Base-by-base conservation (phyloP, 2,888 invertebrate genomes). In the Melanchra persicariae region DNA sequence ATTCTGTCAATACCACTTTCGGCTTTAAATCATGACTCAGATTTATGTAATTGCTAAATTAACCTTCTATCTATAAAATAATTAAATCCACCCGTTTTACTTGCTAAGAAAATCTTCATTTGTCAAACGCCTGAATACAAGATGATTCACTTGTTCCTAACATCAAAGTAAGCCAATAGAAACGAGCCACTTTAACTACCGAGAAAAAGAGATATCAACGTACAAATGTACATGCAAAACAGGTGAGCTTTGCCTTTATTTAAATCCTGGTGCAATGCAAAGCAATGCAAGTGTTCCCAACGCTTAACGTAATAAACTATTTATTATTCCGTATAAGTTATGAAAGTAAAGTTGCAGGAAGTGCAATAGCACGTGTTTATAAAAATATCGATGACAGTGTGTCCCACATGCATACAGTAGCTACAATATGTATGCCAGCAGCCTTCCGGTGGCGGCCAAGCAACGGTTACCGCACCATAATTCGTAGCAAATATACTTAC, bases 401-500 rank as follows among this genome's bases (percentile, higher is more conserved):
- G 92, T 89, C 90, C 92, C 86, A 92, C 86, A 90, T 91, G 87
- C 90, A 89, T 90, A 84, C 82, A 80, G 77, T 84, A 81, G 74
- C 83, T 87, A 87, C 84, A 87, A 87, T 89, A 91, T 89, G 89
- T 92, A 90, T 91, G 91, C 87, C 91, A 89, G 82, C 79, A 88
- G 87, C 90, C 92, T 93, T 94, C 94, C 94, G 93, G 93, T 88
- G 85, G 74, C 81, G 78, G 82, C 75, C 78, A 87, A 73, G 26
- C 79, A 75, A 90, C 91, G 86, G 89, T 91, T 89, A 89, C 83
- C 85, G 79, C 83, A 88, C 88, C 88, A 89, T 90, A 87, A 82
- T 85, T 85, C 79, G 82, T 85, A 84, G 80, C 84, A 83, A 80
- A 83, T 77, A 76, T n/a, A 82, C 69, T 69, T 63, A 82, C 71